A percentile compares a stretch with the other conserved stretches of the same genome.
Conservation (phyloP, 1,140 invertebrate genomes). For the Babylonia areolata region DNA sequence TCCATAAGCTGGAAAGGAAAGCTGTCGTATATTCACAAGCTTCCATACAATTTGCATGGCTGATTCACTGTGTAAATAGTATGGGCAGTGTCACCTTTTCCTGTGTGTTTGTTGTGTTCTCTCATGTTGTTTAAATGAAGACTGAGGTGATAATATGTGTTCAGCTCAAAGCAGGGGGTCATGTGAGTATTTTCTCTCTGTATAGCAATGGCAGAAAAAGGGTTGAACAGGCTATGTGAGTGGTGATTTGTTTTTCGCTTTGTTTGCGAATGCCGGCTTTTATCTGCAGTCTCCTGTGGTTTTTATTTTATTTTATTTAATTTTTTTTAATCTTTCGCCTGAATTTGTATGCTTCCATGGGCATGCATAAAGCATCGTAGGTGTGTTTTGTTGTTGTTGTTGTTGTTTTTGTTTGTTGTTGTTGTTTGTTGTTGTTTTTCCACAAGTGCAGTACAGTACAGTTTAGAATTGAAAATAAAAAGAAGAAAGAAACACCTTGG, state of each 20-base stretch:
- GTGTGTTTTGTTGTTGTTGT: no score
- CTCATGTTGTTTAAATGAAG: no score
- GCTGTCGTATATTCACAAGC: neutral
- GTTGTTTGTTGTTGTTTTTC: no score
- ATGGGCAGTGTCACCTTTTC: no score
- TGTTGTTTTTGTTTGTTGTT: no score
- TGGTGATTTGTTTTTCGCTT: neutral
- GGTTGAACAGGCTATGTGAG: constrained; percentile 36
- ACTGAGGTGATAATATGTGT: neutral
- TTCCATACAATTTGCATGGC: neutral
- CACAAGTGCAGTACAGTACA: neutral
- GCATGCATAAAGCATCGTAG: neutral
- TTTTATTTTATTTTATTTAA: neutral
- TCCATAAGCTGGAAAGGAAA: neutral
- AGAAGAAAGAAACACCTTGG: neutral
- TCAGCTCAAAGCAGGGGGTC: constrained; percentile 11
- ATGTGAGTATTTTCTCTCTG: constrained; percentile 36
- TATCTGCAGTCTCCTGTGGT: neutral
- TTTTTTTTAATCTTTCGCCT: neutral
- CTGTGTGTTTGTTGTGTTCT: no score
- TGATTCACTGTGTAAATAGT: no score
- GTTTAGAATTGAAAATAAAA: neutral
- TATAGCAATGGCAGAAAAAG: constrained; percentile 27
- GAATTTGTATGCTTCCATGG: neutral
- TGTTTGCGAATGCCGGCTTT: no score